Evolutionary conservation across 1,140 invertebrate species (phyloP).

Genomic region (Amyelois transitella): DNA sequence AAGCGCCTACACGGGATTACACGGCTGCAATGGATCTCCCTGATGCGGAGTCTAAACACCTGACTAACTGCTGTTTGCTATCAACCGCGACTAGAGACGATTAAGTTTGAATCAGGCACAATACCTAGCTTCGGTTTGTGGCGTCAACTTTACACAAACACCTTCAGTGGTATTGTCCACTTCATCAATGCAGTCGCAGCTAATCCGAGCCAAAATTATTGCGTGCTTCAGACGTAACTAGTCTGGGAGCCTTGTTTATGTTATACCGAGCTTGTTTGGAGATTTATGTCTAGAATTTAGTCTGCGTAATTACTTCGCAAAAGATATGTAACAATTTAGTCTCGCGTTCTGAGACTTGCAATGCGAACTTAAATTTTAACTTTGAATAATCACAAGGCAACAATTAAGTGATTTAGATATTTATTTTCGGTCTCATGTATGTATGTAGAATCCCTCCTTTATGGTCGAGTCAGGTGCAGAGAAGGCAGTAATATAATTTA

Average conservation of each 20-base stretch:
- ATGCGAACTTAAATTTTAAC: no score
- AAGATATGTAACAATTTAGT: slow-evolving; percentile 17
- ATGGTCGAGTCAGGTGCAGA: no score
- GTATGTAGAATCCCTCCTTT: no score
- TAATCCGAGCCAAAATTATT: not conserved
- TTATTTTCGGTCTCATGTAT: no score
- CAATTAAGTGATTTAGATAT: no score
- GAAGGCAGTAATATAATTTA: no score
- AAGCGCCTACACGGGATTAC: slow-evolving; percentile 65
- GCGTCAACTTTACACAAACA: not conserved
- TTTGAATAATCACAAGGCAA: no score
- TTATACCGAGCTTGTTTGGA: not conserved
- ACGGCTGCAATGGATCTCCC: slow-evolving; percentile 63
- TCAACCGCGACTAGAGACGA: not conserved
- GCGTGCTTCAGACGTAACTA: not conserved
- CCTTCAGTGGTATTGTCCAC: not conserved
- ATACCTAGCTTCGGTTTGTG: not conserved
- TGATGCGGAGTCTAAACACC: slow-evolving; percentile 64
- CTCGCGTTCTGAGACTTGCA: no score
- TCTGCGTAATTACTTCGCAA: slow-evolving; percentile 4
- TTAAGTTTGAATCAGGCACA: not conserved
- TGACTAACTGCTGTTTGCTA: slow-evolving; percentile 36
- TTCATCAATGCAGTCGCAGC: not conserved
- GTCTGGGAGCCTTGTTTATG: not conserved
- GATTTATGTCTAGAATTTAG: not conserved